These are phyloP conservation scores for Hypena proboscidalis DNA, from an alignment of 2,888 invertebrate species.

Conservation along the genomic window DNA sequence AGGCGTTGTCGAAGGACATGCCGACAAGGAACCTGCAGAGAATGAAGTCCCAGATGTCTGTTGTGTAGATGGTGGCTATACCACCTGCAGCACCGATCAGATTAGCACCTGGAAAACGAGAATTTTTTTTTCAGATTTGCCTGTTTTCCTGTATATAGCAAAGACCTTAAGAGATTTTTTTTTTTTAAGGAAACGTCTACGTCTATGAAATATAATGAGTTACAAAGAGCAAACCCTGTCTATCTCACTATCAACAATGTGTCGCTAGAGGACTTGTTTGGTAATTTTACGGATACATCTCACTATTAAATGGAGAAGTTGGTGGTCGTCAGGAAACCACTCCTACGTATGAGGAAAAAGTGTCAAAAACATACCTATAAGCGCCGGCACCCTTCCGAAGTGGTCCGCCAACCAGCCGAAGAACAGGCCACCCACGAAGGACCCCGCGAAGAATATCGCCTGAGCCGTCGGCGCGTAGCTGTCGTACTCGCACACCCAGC, in stretches of 20 bases:
- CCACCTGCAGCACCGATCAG: conserved; percentile 88
- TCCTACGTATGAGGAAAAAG: too few relatives aligned
- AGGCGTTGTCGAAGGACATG: conserved; percentile 94
- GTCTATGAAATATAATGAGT: too few relatives aligned
- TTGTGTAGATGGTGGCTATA: conserved; percentile 89
- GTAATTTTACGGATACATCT: too few relatives aligned
- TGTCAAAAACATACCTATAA: conserved; percentile 72
- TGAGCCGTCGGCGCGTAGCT: conserved; percentile 69
- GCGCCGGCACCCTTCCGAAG: conserved; percentile 74
- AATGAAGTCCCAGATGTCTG: conserved; percentile 90
- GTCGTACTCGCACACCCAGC: conserved; percentile 74
- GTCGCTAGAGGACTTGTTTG: too few relatives aligned
- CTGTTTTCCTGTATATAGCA: too few relatives aligned
- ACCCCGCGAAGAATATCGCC: conserved; percentile 72
- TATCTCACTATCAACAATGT: too few relatives aligned
- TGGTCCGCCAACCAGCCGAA: conserved; percentile 77
- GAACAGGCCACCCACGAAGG: conserved; percentile 69
- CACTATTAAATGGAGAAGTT: too few relatives aligned
- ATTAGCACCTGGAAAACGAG: conserved; percentile 84
- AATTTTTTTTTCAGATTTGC: too few relatives aligned
- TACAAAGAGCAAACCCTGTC: too few relatives aligned
- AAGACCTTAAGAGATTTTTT: too few relatives aligned
- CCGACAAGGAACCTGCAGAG: conserved; percentile 93
- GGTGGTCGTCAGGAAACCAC: too few relatives aligned
- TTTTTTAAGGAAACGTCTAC: too few relatives aligned